A percentile compares a stretch with the other conserved stretches of the same genome.
These are phyloP conservation scores for Meghimatium bilineatum DNA, from an alignment of 2,888 invertebrate species.

Conservation along the genomic window DNA sequence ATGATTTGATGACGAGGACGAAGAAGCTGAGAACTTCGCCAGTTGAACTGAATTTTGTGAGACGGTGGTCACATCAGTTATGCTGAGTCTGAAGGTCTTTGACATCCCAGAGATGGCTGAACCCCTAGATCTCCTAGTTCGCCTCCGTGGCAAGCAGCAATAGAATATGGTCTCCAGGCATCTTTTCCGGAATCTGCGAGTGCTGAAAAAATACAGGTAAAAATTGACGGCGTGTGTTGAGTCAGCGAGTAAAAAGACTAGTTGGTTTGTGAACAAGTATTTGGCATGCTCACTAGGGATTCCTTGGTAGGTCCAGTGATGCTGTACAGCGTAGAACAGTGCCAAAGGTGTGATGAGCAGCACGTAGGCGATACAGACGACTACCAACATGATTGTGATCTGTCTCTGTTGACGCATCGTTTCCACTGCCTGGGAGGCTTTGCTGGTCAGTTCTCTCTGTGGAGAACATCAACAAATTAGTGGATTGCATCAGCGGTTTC, in stretches of 20 bases:
- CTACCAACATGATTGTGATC: constrained; percentile 66
- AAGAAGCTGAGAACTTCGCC: constrained; percentile 20
- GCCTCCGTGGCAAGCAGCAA: constrained; percentile 39
- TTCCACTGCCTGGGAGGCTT: constrained; percentile 56
- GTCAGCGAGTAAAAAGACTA: constrained; percentile 48
- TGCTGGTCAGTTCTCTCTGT: constrained; percentile 44
- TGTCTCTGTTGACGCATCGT: constrained; percentile 62
- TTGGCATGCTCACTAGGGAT: constrained; percentile 54
- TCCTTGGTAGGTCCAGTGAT: constrained; percentile 57
- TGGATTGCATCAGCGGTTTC: too few relatives aligned
- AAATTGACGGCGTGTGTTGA: constrained; percentile 54
- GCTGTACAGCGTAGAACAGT: constrained; percentile 62
- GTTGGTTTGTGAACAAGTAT: constrained; percentile 56
- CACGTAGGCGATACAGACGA: constrained; percentile 63
- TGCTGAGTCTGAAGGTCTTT: constrained; percentile 50
- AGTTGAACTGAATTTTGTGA: constrained; percentile 20
- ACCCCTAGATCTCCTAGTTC: constrained; percentile 37
- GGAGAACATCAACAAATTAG: background rate
- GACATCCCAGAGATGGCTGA: constrained; percentile 49
- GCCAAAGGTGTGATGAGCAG: constrained; percentile 65
- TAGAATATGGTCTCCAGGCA: constrained; percentile 52
- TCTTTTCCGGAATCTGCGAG: constrained; percentile 49
- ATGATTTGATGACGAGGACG: constrained; percentile 32
- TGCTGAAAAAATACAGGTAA: constrained; percentile 53
- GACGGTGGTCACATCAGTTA: constrained; percentile 47